Conservation (phyloP, 2,888 invertebrate genomes). For the Eupithecia tripunctaria region DNA sequence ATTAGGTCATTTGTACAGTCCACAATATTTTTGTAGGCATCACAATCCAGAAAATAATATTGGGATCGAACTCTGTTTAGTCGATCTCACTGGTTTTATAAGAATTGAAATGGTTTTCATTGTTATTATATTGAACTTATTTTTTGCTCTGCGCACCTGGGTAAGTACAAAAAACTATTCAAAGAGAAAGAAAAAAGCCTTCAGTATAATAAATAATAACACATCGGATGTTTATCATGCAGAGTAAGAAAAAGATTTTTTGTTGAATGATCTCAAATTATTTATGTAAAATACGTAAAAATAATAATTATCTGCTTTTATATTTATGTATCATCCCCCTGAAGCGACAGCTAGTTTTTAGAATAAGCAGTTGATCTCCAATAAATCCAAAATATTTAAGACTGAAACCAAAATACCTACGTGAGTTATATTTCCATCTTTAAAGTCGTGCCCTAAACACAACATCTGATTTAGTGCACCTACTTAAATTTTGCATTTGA, state of each 20-base stretch:
- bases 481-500: conserved; percentile 26
- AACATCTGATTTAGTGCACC: conserved; percentile 24
- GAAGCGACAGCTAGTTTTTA: conserved; percentile 44
- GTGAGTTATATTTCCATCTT: conserved; percentile 30
- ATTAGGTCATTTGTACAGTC: background rate
- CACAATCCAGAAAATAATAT: conserved; percentile 13
- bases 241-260: conserved; percentile 60
- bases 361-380: conserved; percentile 68
- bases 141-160: conserved; percentile 74
- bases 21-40: background rate
- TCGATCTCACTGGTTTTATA: conserved; percentile 57
- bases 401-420: conserved; percentile 55
- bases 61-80: conserved; percentile 42
- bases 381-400: conserved; percentile 69
- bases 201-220: conserved; percentile 25
- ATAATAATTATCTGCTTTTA: conserved; percentile 57
- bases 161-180: conserved; percentile 53
- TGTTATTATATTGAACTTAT: conserved; percentile 60
- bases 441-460: conserved; percentile 2
- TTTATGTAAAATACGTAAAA: conserved; percentile 70
- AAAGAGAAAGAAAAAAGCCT: conserved; percentile 40
- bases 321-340: conserved; percentile 21
- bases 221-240: conserved; percentile 41
- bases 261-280: conserved; percentile 82
- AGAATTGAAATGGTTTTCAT: conserved; percentile 55